Base-by-base conservation (phyloP, 2,888 invertebrate species). In the Lypha dubia region DNA sequence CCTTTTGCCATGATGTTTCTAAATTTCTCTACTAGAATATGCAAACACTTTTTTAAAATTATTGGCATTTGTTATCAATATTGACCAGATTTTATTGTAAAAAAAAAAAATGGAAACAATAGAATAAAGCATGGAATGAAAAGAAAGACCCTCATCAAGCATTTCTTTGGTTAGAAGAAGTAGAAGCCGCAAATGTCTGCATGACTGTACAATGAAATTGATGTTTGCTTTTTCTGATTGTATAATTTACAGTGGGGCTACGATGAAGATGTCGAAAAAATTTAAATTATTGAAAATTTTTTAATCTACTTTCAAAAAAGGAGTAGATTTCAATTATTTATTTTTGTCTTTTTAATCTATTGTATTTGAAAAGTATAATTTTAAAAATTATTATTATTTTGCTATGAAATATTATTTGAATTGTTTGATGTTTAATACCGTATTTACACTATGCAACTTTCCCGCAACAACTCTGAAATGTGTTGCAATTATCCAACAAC, bases 11-110 rank as follows among this genome's bases (percentile, higher is more conserved):
- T 58, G 28, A 67, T 41, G 17, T 65, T 77, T 17, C 65, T 38
- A 17, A 24, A 60, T 44, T 67, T 44, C 44, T 58, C 71, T 73
- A 63, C 71, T 73, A 63, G 62, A 83, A 81, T 74, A 80, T 84
- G 77, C 77, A 84, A 84, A 84, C 81, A 84, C 81, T 84, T 84
- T 76, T 74, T 84, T 74, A 71, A 77, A 68, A 77, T 81, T 73
- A 77, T 73, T 81, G 84, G 81, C 80, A 81, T 74, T 81, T 81
- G 81, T 81, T 84, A 77, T 84, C 84, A 68, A 77, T 81, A 81
- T 73, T 84, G 84, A 77, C 81, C 84, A 84, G 80, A 84, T 74
- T 84, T 77, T 77, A 68, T 73, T 77, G 73, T 62, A 56, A 53
- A 65, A 32, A 81, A 62, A 79, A 74, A 11, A 11, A 11, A 63